Conservation (phyloP, 2,113 vertebrate species). For the Tetraodon nigroviridis region DNA sequence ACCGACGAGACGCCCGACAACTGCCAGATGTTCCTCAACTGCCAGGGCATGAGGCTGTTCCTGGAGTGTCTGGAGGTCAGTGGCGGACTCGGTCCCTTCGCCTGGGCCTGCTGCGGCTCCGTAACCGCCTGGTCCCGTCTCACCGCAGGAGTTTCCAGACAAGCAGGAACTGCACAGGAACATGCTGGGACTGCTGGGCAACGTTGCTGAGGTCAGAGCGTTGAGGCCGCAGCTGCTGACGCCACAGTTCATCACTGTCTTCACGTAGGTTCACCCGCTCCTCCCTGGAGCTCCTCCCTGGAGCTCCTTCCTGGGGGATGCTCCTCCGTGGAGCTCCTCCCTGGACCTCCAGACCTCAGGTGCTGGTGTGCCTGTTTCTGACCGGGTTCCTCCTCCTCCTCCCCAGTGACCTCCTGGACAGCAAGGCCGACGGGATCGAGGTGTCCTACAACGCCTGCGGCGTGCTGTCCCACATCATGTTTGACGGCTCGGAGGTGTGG, state of each 20-base stretch:
- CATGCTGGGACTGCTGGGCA: slow-evolving; percentile 94
- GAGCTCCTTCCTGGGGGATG: no score
- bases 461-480: slow-evolving; percentile 93
- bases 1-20: slow-evolving; percentile 97
- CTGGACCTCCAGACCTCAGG: background rate
- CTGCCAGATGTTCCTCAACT: slow-evolving; percentile 98
- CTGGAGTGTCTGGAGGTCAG: slow-evolving; percentile 91
- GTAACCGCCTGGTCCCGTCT: slow-evolving; percentile 1
- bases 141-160: slow-evolving; percentile 88
- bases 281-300: no score
- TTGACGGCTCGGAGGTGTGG: slow-evolving; percentile 91
- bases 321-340: no score
- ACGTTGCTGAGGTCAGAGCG: slow-evolving; percentile 91
- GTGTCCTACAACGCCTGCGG: slow-evolving; percentile 97
- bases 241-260: slow-evolving; percentile 91
- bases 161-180: slow-evolving; percentile 98
- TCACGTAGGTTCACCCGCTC: slow-evolving; percentile 76
- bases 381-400: background rate
- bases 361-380: background rate
- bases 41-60: slow-evolving; percentile 94
- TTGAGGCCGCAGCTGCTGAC: slow-evolving; percentile 93
- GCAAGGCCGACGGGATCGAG: slow-evolving; percentile 96
- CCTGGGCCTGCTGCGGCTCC: background rate
- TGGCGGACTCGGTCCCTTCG: no score
- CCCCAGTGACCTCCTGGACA: slow-evolving; percentile 88